Base-by-base conservation (phyloP, 2,797 vertebrate genomes). In the Hirundo rustica region DNA sequence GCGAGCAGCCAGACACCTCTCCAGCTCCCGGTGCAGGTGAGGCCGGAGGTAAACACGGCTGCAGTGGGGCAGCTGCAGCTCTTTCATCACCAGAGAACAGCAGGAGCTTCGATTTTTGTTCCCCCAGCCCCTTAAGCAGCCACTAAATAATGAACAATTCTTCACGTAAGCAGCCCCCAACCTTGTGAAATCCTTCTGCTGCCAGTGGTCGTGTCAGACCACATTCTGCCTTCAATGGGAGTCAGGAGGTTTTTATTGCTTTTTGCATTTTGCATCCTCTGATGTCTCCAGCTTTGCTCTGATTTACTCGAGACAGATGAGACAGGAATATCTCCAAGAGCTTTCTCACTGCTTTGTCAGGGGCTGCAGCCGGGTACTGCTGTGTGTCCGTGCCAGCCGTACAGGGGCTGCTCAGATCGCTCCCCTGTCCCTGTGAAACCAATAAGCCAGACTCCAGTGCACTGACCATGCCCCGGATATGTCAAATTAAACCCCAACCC, bases 361-460 rank as follows among this genome's bases (percentile, higher is more conserved):
- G 27, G 18, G 94, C 81, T 32, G 96, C 83, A 94, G 92, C 94
- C 96, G 91, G 75, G 96, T 68, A 9, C 51, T 88, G 92, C 92
- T 82, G 95, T 96, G 97, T 97, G 95, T 96, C 97, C 65, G 77
- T 71, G 40, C 74, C 40, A 51, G 75, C 40, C 5, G 60, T 54
- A 38, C 61, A 26, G 88, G 50, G 94, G 94, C 88, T 95, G 94
- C 93, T 96, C 94, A 50, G 65, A 86, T 76, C 36, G 7, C 83
- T 95, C 89, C 92, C 86, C 12, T 50, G 92, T 95, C 96, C 97
- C 96, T 16, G 67, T 55, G 96, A 93, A 97, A 96, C 96, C 96
- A 97, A 94, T 96, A 95, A 96, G 87, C 95, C 86, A 40, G 13
- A 62, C 94, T 97, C 88, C 91, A 10, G 61, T 68, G 96, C 96